These are phyloP conservation scores for Scotopteryx bipunctaria DNA, from an alignment of 2,888 invertebrate species.

Conservation along the genomic window DNA sequence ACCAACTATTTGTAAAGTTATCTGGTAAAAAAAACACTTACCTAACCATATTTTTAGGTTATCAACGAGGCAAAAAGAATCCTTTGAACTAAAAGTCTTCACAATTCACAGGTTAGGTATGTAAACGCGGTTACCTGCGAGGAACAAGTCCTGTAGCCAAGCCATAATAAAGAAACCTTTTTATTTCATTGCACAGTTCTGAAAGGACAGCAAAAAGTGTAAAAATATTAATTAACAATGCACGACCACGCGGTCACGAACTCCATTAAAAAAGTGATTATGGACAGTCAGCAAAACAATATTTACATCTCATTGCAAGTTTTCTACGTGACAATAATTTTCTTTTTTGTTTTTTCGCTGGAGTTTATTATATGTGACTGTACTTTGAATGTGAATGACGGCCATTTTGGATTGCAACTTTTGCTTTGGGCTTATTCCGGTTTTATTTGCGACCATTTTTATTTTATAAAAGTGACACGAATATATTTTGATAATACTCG, in stretches of 20 bases:
- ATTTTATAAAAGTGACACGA: too few species aligned
- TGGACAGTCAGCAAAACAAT: constrained; percentile 45
- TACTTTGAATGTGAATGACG: constrained; percentile 12
- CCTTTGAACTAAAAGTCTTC: too few species aligned
- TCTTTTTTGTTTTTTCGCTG: constrained; percentile 18
- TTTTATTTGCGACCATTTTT: too few species aligned
- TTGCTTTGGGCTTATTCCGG: neutral
- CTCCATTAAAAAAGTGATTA: constrained; percentile 49
- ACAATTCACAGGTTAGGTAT: neutral
- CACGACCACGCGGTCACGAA: constrained; percentile 45
- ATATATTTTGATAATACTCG: too few species aligned
- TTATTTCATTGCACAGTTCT: constrained; percentile 29
- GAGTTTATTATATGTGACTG: constrained; percentile 19
- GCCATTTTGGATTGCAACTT: constrained; percentile 16
- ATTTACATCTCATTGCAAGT: constrained; percentile 43
- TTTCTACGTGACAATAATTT: constrained; percentile 32
- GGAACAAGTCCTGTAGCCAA: constrained; percentile 1
- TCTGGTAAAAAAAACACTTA: too few species aligned
- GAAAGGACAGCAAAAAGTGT: constrained; percentile 22
- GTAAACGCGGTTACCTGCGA: neutral
- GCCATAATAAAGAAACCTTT: constrained; percentile 18
- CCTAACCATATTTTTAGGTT: too few species aligned
- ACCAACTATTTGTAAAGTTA: too few species aligned
- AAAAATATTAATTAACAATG: constrained; percentile 48
- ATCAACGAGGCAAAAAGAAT: too few species aligned